Evolutionary conservation across 2,888 invertebrate species (phyloP).

Genomic region (Cerastis rubricosa): DNA sequence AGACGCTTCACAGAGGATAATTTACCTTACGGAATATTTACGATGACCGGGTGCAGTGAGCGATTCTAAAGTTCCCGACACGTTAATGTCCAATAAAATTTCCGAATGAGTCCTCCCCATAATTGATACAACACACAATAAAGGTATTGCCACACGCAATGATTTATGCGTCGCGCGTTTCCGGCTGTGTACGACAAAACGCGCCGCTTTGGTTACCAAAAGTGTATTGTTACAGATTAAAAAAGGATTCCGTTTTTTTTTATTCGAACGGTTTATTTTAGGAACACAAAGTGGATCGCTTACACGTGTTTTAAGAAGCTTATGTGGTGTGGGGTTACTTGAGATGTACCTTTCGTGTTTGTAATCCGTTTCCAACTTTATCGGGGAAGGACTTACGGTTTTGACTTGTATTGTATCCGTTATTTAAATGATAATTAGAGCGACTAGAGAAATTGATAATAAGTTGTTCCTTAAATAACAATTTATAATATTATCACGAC

Average conservation of each 20-base stretch:
- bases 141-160: constrained; percentile 66
- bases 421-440: neutral
- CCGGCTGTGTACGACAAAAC: constrained; percentile 61
- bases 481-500: neutral
- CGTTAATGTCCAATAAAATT: constrained; percentile 64
- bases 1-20: neutral
- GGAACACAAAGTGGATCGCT: constrained; percentile 22
- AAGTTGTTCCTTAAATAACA: neutral
- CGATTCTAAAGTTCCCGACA: constrained; percentile 47
- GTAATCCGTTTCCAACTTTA: constrained; percentile 10
- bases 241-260: constrained; percentile 33
- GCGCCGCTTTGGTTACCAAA: constrained; percentile 53
- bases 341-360: constrained; percentile 8
- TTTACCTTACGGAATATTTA: constrained; percentile 40
- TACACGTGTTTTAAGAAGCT: constrained; percentile 48
- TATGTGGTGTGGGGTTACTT: constrained; percentile 24
- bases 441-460: neutral
- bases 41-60: constrained; percentile 33
- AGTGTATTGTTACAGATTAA: constrained; percentile 62
- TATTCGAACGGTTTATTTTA: constrained; percentile 25
- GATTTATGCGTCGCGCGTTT: constrained; percentile 64
- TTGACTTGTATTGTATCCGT: neutral
- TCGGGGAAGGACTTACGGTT: neutral
- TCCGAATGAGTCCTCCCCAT: constrained; percentile 56
- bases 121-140: constrained; percentile 65